Evolutionary conservation across 2,888 invertebrate genomes (phyloP).

Genomic region (Torymus texanus): DNA sequence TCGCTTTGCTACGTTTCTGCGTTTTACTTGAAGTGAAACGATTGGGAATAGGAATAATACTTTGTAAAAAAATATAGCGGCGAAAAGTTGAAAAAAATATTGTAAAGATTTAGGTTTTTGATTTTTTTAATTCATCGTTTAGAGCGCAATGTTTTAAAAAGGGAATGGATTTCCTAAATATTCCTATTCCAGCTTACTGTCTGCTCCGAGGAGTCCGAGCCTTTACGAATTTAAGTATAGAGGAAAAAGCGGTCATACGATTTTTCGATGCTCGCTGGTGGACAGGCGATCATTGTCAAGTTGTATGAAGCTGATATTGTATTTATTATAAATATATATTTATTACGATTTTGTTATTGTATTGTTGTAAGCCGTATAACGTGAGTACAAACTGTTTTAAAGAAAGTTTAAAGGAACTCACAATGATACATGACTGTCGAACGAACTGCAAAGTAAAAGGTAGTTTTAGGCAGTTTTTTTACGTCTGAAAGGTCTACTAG

Average conservation of each 20-base stretch:
- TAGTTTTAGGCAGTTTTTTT: slow-evolving; percentile 48
- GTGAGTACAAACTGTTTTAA: slow-evolving; percentile 53
- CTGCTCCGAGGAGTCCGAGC: slow-evolving; percentile 39
- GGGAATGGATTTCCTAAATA: slow-evolving; percentile 31
- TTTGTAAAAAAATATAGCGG: slow-evolving; percentile 28
- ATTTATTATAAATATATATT: slow-evolving; percentile 56
- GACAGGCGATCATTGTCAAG: slow-evolving; percentile 63
- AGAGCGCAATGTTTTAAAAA: slow-evolving; percentile 18
- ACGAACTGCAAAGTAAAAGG: slow-evolving; percentile 36
- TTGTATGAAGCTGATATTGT: slow-evolving; percentile 59
- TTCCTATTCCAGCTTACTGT: slow-evolving; percentile 42
- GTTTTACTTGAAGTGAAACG: slow-evolving; percentile 22
- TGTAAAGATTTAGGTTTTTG: slow-evolving; percentile 35
- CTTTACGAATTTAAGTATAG: slow-evolving; percentile 49
- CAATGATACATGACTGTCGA: slow-evolving; percentile 42
- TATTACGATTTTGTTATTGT: slow-evolving; percentile 53
- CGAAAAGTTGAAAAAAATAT: slow-evolving; percentile 11
- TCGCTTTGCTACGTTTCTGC: slow-evolving; percentile 37
- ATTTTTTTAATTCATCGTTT: slow-evolving; percentile 28
- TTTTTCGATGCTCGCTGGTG: slow-evolving; percentile 64
- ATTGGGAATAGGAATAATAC: slow-evolving; percentile 37
- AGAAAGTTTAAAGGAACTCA: slow-evolving; percentile 45
- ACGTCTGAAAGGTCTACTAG: slow-evolving; percentile 44
- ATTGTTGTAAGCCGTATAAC: slow-evolving; percentile 50
- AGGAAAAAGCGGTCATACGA: slow-evolving; percentile 57